Conservation (phyloP, 2,888 invertebrate genomes). For the Phorcus lineatus region DNA sequence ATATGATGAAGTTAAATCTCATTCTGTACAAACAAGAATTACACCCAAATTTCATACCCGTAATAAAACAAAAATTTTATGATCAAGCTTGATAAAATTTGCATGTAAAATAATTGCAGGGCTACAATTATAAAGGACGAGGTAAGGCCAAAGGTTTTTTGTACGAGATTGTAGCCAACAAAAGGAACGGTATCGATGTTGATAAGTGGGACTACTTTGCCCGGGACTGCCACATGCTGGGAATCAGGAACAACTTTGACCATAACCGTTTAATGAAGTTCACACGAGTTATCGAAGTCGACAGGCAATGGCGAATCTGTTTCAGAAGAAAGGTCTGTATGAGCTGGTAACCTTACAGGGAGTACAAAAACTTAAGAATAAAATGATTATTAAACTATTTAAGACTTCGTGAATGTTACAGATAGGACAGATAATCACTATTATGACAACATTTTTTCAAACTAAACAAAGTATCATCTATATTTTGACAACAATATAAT, state of each 20-base stretch:
- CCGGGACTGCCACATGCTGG: slow-evolving; percentile 79
- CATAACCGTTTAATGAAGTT: slow-evolving; percentile 75
- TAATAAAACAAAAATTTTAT: too few species aligned
- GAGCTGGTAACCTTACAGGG: neutral
- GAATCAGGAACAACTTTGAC: slow-evolving; percentile 76
- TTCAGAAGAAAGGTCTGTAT: slow-evolving; percentile 75
- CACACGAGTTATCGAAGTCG: slow-evolving; percentile 67
- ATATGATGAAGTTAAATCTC: too few species aligned
- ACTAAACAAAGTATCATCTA: too few species aligned
- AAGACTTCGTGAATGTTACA: too few species aligned
- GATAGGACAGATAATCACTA: too few species aligned
- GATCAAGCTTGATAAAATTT: too few species aligned
- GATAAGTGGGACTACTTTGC: slow-evolving; percentile 83
- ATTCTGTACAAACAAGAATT: too few species aligned
- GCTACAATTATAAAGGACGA: slow-evolving; percentile 63
- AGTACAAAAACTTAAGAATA: too few species aligned
- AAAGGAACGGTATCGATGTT: slow-evolving; percentile 80
- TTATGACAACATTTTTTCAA: too few species aligned
- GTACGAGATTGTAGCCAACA: slow-evolving; percentile 81
- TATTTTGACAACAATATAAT: too few species aligned
- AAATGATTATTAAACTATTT: too few species aligned
- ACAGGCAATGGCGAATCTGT: slow-evolving; percentile 55
- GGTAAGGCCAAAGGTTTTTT: slow-evolving; percentile 76
- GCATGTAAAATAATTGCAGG: slow-evolving; percentile 38
- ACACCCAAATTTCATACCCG: too few species aligned